Evolutionary conservation across 2,888 invertebrate genomes (phyloP).

Genomic region (Drosophila fungiperda): DNA sequence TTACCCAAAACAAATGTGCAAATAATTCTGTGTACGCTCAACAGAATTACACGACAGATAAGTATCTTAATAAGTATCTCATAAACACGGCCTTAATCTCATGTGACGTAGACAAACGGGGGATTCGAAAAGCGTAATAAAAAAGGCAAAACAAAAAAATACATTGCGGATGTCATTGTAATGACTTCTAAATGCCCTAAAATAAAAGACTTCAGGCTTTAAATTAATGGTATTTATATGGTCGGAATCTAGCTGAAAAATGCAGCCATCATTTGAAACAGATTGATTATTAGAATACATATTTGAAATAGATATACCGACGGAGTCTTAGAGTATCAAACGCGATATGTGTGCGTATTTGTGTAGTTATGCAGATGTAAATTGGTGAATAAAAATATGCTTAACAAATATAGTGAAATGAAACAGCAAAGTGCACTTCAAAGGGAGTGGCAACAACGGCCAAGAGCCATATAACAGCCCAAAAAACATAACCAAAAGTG

Average conservation of each 20-base stretch:
- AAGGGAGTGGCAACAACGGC: slow-evolving; percentile 60
- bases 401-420: slow-evolving; percentile 75
- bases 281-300: not conserved
- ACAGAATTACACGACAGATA: not conserved
- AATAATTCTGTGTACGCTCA: not conserved
- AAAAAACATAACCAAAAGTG: slow-evolving; percentile 72
- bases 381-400: slow-evolving; percentile 68
- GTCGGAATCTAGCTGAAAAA: not conserved
- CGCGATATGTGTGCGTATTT: slow-evolving; percentile 15
- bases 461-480: slow-evolving; percentile 65
- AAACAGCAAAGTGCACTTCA: slow-evolving; percentile 82
- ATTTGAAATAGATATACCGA: not conserved
- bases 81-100: not conserved
- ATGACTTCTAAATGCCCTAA: not conserved
- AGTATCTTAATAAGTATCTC: not conserved
- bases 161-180: not conserved
- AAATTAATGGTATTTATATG: too few relatives aligned
- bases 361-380: slow-evolving; percentile 33
- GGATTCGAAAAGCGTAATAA: not conserved
- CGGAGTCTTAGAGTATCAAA: slow-evolving; percentile 1
- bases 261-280: not conserved
- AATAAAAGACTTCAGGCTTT: not conserved
- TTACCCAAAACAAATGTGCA: not conserved
- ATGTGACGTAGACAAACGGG: not conserved
- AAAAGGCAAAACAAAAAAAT: not conserved